Conservation (phyloP, 2,113 vertebrate genomes). For the Butorides virescens region DNA sequence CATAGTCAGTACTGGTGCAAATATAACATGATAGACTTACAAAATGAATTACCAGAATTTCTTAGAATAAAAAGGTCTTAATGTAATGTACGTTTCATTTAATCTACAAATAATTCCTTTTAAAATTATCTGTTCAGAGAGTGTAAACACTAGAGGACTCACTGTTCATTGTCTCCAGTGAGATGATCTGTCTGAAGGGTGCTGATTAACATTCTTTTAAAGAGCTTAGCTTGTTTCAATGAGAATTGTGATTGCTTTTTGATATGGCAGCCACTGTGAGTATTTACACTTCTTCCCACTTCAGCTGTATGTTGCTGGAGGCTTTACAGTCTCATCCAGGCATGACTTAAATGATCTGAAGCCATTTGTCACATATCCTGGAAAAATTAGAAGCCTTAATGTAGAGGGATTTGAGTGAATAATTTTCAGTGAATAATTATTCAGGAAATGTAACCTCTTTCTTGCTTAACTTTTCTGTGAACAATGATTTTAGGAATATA, state of each 20-base stretch:
- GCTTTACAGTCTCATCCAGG: background rate
- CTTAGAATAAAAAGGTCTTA: background rate
- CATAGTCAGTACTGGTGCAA: background rate
- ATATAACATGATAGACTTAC: background rate
- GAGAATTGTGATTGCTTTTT: background rate
- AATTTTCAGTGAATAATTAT: background rate
- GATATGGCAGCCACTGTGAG: background rate
- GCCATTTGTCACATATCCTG: background rate
- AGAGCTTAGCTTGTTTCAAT: constrained; percentile 2
- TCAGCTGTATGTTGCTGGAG: background rate
- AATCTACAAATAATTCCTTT: background rate
- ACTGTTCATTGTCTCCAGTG: background rate
- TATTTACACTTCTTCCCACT: constrained; percentile 6
- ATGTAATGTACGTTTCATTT: background rate
- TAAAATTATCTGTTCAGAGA: background rate
- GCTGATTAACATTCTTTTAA: constrained; percentile 3
- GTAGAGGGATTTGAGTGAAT: background rate
- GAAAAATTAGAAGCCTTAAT: background rate
- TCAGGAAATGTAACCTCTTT: background rate
- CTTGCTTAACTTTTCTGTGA: background rate
- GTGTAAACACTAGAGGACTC: background rate
- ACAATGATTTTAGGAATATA: background rate
- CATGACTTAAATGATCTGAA: background rate
- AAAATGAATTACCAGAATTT: background rate
- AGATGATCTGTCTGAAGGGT: background rate